phyloP scores from a whole-genome alignment of 2,113 vertebrate species.

The Lipophrys pholis region DNA sequence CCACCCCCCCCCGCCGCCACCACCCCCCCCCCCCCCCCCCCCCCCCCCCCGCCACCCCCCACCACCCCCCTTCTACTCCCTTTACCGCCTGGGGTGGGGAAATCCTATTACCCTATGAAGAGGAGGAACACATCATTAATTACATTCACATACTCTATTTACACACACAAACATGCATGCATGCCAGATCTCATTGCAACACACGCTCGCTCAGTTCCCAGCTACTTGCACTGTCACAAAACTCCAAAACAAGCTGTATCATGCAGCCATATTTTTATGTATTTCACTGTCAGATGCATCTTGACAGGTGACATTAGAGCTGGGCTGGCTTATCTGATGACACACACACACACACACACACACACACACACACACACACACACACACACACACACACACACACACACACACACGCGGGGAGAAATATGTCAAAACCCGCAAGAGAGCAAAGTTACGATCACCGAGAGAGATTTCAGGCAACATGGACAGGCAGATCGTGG shows the following conservation, averaged over 20 bases:
- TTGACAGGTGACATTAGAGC: conserved; percentile 60
- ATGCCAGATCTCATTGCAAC: conserved; percentile 43
- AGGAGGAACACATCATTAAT: conserved; percentile 84
- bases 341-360: not conserved
- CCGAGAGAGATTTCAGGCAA: conserved; percentile 68
- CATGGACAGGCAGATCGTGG: conserved; percentile 68
- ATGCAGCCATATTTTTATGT: conserved; percentile 32
- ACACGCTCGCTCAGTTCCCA: conserved; percentile 16
- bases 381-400: not conserved
- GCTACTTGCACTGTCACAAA: conserved; percentile 14
- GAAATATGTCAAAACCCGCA: conserved; percentile 49
- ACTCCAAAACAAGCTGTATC: conserved; percentile 43
- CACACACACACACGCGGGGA: conserved; percentile 10
- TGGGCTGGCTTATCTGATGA: conserved; percentile 53
- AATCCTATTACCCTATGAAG: conserved; percentile 84
- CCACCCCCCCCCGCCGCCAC: conserved; percentile 3
- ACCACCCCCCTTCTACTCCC: no score
- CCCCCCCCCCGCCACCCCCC: conserved; percentile 13
- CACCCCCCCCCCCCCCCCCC: conserved; percentile 18
- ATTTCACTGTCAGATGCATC: conserved; percentile 45
- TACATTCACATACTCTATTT: conserved; percentile 72
- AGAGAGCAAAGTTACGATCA: conserved; percentile 57
- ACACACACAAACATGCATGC: conserved; percentile 72
- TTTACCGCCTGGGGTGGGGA: conserved; percentile 76
- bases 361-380: conserved; percentile 8